These are phyloP conservation scores for Cremastinae sp. DNA, from an alignment of 2,888 invertebrate genomes.

Conservation along the genomic window DNA sequence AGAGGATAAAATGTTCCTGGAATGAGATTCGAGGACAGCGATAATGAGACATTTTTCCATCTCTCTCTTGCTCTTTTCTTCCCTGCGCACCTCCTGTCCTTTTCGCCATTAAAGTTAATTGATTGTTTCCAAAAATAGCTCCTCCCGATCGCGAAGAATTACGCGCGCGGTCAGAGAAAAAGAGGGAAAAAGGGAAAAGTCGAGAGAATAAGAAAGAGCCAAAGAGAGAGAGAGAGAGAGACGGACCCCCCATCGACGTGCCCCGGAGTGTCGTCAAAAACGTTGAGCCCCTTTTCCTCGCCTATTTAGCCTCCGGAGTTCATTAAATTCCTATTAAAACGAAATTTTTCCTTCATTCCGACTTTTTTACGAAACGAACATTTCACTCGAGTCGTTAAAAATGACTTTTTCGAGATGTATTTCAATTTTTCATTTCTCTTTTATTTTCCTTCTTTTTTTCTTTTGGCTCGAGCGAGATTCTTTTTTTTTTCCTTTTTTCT, in stretches of 20 bases:
- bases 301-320: too few relatives aligned
- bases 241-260: not conserved
- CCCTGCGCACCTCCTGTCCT: not conserved
- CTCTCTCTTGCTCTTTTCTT: not conserved
- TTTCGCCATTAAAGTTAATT: constrained; percentile 43
- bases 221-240: constrained; percentile 5
- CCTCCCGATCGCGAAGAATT: constrained; percentile 21
- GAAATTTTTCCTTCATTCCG: too few relatives aligned
- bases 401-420: too few relatives aligned
- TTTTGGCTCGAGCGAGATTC: too few relatives aligned
- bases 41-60: constrained; percentile 22
- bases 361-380: too few relatives aligned
- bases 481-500: too few relatives aligned
- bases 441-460: too few relatives aligned
- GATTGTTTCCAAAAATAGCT: constrained; percentile 58
- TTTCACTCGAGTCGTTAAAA: too few relatives aligned
- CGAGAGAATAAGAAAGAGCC: constrained; percentile 5
- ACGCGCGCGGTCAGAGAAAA: constrained; percentile 17
- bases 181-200: constrained; percentile 1
- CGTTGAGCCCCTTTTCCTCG: constrained; percentile 3
- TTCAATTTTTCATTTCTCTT: too few relatives aligned
- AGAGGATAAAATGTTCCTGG: constrained; percentile 22
- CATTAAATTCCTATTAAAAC: too few relatives aligned
- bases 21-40: constrained; percentile 46
- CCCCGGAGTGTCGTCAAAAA: not conserved